Base-by-base conservation (phyloP, 2,888 invertebrate genomes). In the Aquatica leii region DNA sequence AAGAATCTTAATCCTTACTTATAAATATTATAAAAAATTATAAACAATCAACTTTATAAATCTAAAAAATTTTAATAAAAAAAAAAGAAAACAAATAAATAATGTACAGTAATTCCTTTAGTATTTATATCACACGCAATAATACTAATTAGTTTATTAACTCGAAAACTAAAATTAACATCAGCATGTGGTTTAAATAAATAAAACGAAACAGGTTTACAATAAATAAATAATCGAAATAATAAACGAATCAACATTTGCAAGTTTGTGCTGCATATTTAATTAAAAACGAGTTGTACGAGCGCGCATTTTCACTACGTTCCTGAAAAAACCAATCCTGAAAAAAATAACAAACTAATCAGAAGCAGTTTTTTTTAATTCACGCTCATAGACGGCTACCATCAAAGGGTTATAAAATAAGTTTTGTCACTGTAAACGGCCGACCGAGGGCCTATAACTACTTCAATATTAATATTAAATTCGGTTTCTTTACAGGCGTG, bases 381-480 rank as follows among this genome's bases (percentile, higher is more conserved):
- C 2, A 6, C 4, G 2, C 15, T 15, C n/a, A 34, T 8, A 5
- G 52, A 56, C 65, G 65, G 65, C 65, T 21, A 24, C 34, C 56
- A 65, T 65, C 65, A 65, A 66, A 62, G 66, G 41, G 48, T 46
- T 24, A 34, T 49, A 49, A 60, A 62, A 59, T 59, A 61, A 66
- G 63, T 66, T 66, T 66, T 66, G 66, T 66, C 66, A 63, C 59
- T 54, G 63, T 48, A 31, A 63, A 53, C 63, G 60, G 54, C 61
- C 51, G 56, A 49, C 55, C 62, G 57, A 31, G 50, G 46, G 43
- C 54, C 40, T 40, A 34, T 52, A 55, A 62, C 66, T 58, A 46
- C 66, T 41, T 62, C 56, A 55, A 61, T 66, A 64, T 66, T 66
- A 66, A 66, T 66, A 66, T 66, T 63, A 66, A 64, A 66, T 66